Base-by-base conservation (phyloP, 2,797 vertebrate genomes). In the Ptychobarbus kaznakovi region DNA sequence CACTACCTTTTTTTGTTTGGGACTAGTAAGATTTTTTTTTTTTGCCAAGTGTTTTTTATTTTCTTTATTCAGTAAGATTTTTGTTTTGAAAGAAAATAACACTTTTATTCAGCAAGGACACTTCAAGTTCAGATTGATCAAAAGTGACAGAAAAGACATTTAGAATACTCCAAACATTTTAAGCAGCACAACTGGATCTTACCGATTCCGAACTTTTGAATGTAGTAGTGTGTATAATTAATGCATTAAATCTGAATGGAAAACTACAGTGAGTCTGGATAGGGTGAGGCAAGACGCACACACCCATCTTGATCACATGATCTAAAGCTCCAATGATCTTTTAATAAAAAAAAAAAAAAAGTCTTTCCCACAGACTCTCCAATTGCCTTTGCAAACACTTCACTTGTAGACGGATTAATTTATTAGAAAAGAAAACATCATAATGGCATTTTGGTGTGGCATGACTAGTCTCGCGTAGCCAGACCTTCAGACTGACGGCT, bases 281-380 rank as follows among this genome's bases (percentile, higher is more conserved):
- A 66, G 40, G 28, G 49, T 42, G 87, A 65, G 75, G 70, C 53
- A 15, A 25, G 28, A 16, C 58, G n/a, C 35, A 68, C 25, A 16
- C 16, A 72, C 81, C 87, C 80, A 90, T 87, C n/a, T 35, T 13
- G 89, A 70, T 82, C 66, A 87, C 46, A 75, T 86, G 61, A 44
- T 20, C 76, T 80, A 68, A 72, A 40, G 6, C 38, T 40, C 38
- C 38, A 40, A 77, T 61, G 81, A 88, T 81, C 83, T 87, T 49
- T 84, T 85, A 82, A 42, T 49, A 81, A 81, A 46, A 46, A 81
- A 79, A 20, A 0, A 7, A 51, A 72, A 87, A 77, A 82, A 38
- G 2, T 25, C 53, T 40, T 84, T 93, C 91, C 86, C 89, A 89
- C 86, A 89, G 75, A 91, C 90, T 61, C 68, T 72, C 90, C 84